Base-by-base conservation (phyloP, 2,888 invertebrate genomes). In the Clusia tigrina region DNA sequence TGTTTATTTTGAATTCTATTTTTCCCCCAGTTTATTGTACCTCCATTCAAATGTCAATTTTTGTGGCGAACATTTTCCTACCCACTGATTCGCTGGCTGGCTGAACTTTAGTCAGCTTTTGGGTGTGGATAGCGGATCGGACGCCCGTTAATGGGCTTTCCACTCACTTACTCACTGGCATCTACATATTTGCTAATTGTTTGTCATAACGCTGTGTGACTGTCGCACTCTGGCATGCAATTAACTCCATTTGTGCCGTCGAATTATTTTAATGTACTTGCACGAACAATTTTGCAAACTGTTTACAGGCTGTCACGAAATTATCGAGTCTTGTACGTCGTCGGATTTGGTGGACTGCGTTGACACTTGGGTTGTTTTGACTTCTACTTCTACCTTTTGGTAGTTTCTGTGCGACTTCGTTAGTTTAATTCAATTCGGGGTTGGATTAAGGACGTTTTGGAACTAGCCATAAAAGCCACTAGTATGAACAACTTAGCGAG, bases 111-210 rank as follows among this genome's bases (percentile, higher is more conserved):
- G 62, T 67, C 59, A 52, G 48, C 64, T 26, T 26, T 69, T 71
- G 60, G 62, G 63, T 58, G 68, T 17, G 42, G n/a, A 15, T 3
- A 6, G 42, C n/a, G 42, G n/a, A n/a, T 6, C n/a, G 42, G 15
- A 20, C 20, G 20, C 15, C 15, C 22, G 48, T 15, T 48, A 15
- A 6, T 10, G 3, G 9, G 42, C 42, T 32, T 32, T n/a, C 32
- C 32, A 32, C 32, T 12, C 6, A 15, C 20, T 22, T 2, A 48
- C 48, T 51, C 17, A n/a, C 60, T 73, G 74, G 74, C n/a, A n/a
- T n/a, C n/a, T n/a, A n/a, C n/a, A n/a, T 69, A 77, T 77, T 74
- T 74, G 71, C 71, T 76, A 76, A 77, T 77, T 77, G 74, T 74
- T 68, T 66, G 62, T 64, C 62, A 60, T 48, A 60, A 52, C 24